Percentiles rank a stretch among this genome's conserved stretches.
Conservation (phyloP, 2,888 invertebrate genomes). For the Cheilosia vulpina region DNA sequence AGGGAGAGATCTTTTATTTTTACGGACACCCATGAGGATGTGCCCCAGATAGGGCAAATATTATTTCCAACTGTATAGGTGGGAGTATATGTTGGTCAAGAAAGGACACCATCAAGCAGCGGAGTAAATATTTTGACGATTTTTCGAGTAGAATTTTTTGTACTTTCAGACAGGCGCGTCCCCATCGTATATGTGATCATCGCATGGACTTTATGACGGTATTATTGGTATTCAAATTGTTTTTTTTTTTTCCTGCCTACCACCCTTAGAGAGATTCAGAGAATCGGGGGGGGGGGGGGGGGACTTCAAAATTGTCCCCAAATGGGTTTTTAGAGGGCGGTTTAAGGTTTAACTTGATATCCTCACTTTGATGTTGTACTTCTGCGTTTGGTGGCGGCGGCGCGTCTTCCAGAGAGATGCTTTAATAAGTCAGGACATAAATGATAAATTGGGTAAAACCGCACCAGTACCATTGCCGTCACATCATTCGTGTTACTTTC, state of each 20-base stretch:
- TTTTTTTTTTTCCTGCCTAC: not conserved
- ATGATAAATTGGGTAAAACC: slow-evolving; percentile 71
- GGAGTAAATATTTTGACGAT: slow-evolving; percentile 12
- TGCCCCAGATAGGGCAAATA: not conserved
- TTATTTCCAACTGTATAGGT: not conserved
- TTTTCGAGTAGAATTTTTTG: slow-evolving; percentile 38
- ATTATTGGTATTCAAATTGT: slow-evolving; percentile 53
- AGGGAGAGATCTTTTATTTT: slow-evolving; percentile 51
- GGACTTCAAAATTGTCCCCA: slow-evolving; percentile 63
- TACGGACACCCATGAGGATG: slow-evolving; percentile 20
- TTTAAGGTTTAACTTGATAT: slow-evolving; percentile 67
- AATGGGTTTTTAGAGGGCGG: slow-evolving; percentile 67
- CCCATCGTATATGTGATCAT: slow-evolving; percentile 19
- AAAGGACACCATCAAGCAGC: not conserved
- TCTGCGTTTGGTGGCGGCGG: slow-evolving; percentile 15
- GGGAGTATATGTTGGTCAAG: slow-evolving; percentile 23
- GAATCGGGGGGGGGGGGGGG: not conserved
- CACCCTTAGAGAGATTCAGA: not conserved
- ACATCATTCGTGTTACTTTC: slow-evolving; percentile 63
- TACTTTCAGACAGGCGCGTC: not conserved
- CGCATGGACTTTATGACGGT: slow-evolving; percentile 29
- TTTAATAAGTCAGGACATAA: slow-evolving; percentile 63
- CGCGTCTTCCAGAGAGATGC: slow-evolving; percentile 20
- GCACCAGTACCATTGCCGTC: slow-evolving; percentile 56
- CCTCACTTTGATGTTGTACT: slow-evolving; percentile 55